phyloP scores from a whole-genome alignment of 2,797 vertebrate species.

The Cyprinodon diabolis region DNA sequence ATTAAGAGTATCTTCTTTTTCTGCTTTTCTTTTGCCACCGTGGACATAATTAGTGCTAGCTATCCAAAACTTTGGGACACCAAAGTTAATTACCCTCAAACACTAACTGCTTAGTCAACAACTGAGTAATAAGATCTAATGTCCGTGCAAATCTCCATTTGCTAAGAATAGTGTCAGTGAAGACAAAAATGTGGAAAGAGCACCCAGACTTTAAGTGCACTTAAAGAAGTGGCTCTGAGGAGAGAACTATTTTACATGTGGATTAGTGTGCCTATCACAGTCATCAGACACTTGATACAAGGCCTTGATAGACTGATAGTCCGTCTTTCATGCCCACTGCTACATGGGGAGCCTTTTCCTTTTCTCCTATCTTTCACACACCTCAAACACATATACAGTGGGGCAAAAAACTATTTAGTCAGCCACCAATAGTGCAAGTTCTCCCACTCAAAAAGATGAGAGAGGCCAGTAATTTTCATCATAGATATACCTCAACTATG shows the following conservation, averaged over 20 bases:
- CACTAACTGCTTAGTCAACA: constrained; percentile 59
- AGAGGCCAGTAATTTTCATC: too few relatives aligned
- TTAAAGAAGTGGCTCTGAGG: constrained; percentile 69
- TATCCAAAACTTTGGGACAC: constrained; percentile 55
- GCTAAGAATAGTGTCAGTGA: constrained; percentile 33
- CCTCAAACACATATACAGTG: constrained; percentile 40
- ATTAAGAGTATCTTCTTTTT: constrained; percentile 47
- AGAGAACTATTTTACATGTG: constrained; percentile 76
- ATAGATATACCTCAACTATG: too few relatives aligned
- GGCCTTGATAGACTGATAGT: constrained; percentile 59
- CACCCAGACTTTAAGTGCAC: constrained; percentile 59
- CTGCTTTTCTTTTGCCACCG: constrained; percentile 25
- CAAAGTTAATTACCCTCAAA: constrained; percentile 65
- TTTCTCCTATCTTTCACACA: constrained; percentile 66
- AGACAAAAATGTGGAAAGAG: constrained; percentile 18
- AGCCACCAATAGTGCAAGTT: too few relatives aligned
- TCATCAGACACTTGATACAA: constrained; percentile 67
- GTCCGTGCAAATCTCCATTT: constrained; percentile 14
- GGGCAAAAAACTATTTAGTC: too few relatives aligned
- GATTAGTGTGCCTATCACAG: constrained; percentile 78
- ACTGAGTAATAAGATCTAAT: constrained; percentile 66
- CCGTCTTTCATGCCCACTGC: constrained; percentile 72
- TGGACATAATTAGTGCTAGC: constrained; percentile 3
- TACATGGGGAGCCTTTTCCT: constrained; percentile 73
- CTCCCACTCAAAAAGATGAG: too few relatives aligned